Percentiles rank a stretch among this genome's conserved stretches.
Conservation (phyloP, 2,888 invertebrate species). For the Bimastos eiseni region DNA sequence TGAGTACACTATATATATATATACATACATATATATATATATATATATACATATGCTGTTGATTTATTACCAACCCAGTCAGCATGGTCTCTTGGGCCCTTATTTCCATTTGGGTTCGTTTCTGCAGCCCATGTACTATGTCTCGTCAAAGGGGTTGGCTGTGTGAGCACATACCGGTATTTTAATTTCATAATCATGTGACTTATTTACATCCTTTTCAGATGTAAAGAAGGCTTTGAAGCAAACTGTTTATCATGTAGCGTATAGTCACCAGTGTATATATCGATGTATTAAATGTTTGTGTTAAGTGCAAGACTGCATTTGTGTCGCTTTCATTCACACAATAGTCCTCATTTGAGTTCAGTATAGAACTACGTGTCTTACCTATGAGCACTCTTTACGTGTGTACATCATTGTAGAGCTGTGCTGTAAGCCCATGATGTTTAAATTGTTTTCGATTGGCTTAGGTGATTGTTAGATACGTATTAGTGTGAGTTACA, state of each 20-base stretch:
- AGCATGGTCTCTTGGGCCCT: too few relatives aligned
- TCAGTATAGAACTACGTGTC: neutral
- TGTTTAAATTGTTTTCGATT: neutral
- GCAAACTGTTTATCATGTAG: neutral
- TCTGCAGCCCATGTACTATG: too few relatives aligned
- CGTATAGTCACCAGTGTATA: neutral
- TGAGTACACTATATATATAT: neutral
- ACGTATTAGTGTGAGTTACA: neutral
- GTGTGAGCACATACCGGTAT: too few relatives aligned
- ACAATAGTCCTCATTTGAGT: neutral
- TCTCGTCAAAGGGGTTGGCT: too few relatives aligned
- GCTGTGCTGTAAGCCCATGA: neutral
- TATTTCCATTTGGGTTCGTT: too few relatives aligned
- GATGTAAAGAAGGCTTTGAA: neutral
- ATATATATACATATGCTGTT: neutral
- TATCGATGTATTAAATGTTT: neutral
- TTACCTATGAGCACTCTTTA: neutral
- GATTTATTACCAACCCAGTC: neutral
- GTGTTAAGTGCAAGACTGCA: neutral
- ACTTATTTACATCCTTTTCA: neutral
- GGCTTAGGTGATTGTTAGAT: neutral
- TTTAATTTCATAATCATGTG: neutral
- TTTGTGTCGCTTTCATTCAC: neutral
- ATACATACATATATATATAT: neutral
- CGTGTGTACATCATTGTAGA: neutral